A percentile compares a stretch with the other conserved stretches of the same genome.
These are phyloP conservation scores for Tetrao urogallus DNA, from an alignment of 2,113 vertebrate genomes.

Conservation along the genomic window DNA sequence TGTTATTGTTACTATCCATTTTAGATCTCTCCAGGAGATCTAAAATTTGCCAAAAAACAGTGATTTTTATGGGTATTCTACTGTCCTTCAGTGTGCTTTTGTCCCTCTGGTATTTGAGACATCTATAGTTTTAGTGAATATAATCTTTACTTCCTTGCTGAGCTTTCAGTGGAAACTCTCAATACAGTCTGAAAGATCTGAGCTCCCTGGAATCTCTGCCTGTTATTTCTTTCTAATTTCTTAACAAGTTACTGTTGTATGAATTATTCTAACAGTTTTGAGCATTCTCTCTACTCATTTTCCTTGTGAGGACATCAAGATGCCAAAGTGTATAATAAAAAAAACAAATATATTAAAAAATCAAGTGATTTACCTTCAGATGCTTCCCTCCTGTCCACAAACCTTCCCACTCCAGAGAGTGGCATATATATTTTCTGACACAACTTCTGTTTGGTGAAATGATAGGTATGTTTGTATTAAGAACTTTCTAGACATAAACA, in stretches of 20 bases:
- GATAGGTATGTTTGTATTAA: background rate
- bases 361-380: background rate
- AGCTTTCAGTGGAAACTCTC: background rate
- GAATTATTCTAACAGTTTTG: background rate
- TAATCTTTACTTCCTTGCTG: background rate
- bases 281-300: background rate
- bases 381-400: background rate
- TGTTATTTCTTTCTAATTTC: background rate
- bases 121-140: background rate
- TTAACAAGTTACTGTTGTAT: background rate
- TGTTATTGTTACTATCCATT: background rate
- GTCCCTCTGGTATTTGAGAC: background rate
- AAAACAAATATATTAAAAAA: background rate
- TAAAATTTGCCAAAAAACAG: background rate
- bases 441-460: background rate
- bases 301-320: background rate
- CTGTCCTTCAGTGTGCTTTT: background rate
- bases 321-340: background rate
- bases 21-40: background rate
- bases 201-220: background rate
- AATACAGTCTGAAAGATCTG: background rate
- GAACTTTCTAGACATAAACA: background rate
- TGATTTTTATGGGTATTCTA: background rate
- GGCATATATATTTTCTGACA: constrained; percentile 10
- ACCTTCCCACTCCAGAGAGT: background rate